Evolutionary conservation across 2,797 vertebrate genomes (phyloP), one percentile per base, ranked within the genome.

Genomic region (Typhlichthys subterraneus): DNA sequence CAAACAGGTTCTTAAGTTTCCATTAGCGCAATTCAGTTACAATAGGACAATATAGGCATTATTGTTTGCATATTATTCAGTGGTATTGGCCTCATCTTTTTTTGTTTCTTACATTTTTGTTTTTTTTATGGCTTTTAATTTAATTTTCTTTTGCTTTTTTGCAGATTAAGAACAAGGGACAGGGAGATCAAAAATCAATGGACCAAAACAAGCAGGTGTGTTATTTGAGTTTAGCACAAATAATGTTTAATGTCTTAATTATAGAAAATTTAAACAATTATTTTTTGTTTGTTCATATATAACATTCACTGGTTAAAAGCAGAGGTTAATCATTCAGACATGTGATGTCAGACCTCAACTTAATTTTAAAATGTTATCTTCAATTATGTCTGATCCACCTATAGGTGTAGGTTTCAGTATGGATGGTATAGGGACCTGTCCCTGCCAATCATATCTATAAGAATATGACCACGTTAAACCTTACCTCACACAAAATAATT

Each of bases 131-230:
- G 23, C 53, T 81, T 51, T 66, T 29, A 14, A 72, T 72, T 69
- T 67, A 5, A n/a, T 54, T 61, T 3, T 48, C 68, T 89, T 92
- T 61, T 3, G 12, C 51, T 60, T 4, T 50, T 69, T 88, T 93
- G 60, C 75, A 97, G 96, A 92, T 92, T 72, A 96, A 95, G 80
- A 91, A 85, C 76, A 94, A 93, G 79, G 93, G 91, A 45, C 92
- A 89, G 0, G 64, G 87, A 74, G 89, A 91, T 91, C 94, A 92
- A 70, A 95, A 93, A 84, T 59, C 92, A 72, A 83, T 87, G 73
- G 94, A 96, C 85, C 94, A 93, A 82, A 94, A 96, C 63, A 89
- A 96, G 76, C 95, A 95, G 95, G 95, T 97, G 71, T 68, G 77
- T 77, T n/a, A 9, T 6, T 38, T 57, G 9, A 1, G 56, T 19